Percentiles rank a stretch among this genome's conserved stretches.
These are phyloP conservation scores for Drosophila mayaguana DNA, from an alignment of 2,888 invertebrate species.

Conservation along the genomic window DNA sequence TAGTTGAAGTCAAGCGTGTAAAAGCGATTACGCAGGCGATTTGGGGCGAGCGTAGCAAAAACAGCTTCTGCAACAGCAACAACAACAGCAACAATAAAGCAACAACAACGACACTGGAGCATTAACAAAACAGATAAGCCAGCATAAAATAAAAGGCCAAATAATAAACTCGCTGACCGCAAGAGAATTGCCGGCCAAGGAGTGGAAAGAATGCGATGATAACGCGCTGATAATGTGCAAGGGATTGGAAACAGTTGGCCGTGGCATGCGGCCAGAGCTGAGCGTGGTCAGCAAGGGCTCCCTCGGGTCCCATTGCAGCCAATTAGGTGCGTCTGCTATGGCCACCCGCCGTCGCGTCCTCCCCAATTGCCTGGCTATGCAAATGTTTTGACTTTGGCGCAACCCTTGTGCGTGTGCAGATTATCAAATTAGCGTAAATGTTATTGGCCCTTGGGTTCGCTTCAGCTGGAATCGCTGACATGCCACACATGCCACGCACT, in stretches of 20 bases:
- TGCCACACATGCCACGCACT: slow-evolving; percentile 58
- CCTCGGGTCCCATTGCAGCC: slow-evolving; percentile 85
- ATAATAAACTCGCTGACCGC: slow-evolving; percentile 82
- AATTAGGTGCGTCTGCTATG: slow-evolving; percentile 82
- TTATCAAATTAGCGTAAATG: slow-evolving; percentile 81
- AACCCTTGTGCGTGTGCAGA: slow-evolving; percentile 77
- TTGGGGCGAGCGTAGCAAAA: slow-evolving; percentile 52
- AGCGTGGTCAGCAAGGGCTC: slow-evolving; percentile 61
- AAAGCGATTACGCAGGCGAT: slow-evolving; percentile 82
- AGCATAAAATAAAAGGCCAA: slow-evolving; percentile 75
- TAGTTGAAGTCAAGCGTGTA: slow-evolving; percentile 82
- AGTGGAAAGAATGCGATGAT: slow-evolving; percentile 74
- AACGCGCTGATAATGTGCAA: slow-evolving; percentile 74
- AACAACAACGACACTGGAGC: slow-evolving; percentile 30
- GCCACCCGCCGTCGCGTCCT: slow-evolving; percentile 5
- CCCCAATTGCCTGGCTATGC: slow-evolving; percentile 77
- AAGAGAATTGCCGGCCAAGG: slow-evolving; percentile 44
- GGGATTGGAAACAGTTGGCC: slow-evolving; percentile 33
- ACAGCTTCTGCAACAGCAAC: slow-evolving; percentile 56
- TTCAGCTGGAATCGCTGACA: slow-evolving; percentile 49
- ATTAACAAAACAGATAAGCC: slow-evolving; percentile 63
- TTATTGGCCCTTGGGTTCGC: slow-evolving; percentile 66
- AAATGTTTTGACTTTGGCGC: slow-evolving; percentile 66
- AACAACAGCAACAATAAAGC: slow-evolving; percentile 23
- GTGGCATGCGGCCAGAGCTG: slow-evolving; percentile 11